A percentile compares a stretch with the other conserved stretches of the same genome.
Conservation (phyloP, 2,113 vertebrate genomes). For the Dasyurus viverrinus region DNA sequence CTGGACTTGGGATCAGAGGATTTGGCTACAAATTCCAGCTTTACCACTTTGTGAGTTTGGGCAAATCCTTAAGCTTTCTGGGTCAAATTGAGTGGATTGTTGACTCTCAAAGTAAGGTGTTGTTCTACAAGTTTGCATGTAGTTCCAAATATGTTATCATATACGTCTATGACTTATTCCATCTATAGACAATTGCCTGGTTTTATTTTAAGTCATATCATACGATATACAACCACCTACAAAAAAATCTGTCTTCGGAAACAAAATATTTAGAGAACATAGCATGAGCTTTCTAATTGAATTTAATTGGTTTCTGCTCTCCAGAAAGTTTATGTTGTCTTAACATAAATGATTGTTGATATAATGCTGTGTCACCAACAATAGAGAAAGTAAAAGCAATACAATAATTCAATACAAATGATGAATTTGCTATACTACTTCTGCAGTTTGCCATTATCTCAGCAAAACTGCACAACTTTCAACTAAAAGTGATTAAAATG, state of each 20-base stretch:
- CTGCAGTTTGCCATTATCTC: slow-evolving; percentile 28
- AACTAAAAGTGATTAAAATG: slow-evolving; percentile 33
- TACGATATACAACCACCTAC: background rate
- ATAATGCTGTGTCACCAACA: slow-evolving; percentile 35
- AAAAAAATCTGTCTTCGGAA: slow-evolving; percentile 20
- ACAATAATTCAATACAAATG: slow-evolving; percentile 38
- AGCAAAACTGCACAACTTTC: background rate
- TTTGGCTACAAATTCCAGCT: background rate
- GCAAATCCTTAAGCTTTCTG: background rate
- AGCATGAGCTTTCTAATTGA: slow-evolving; percentile 28
- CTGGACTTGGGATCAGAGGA: background rate
- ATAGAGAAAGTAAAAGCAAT: slow-evolving; percentile 18
- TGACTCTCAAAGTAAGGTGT: no score
- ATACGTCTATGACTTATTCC: background rate
- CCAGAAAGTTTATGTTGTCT: slow-evolving; percentile 25
- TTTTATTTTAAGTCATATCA: background rate
- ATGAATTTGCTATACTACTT: slow-evolving; percentile 3
- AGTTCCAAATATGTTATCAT: background rate
- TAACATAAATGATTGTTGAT: slow-evolving; percentile 39
- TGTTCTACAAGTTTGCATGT: background rate
- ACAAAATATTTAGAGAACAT: slow-evolving; percentile 16
- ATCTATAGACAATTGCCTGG: background rate
- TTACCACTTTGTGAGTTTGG: background rate
- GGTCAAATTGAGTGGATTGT: background rate
- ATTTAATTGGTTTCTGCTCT: slow-evolving; percentile 34